These are phyloP conservation scores for Troides helena DNA, from an alignment of 2,888 invertebrate genomes.

Conservation along the genomic window DNA sequence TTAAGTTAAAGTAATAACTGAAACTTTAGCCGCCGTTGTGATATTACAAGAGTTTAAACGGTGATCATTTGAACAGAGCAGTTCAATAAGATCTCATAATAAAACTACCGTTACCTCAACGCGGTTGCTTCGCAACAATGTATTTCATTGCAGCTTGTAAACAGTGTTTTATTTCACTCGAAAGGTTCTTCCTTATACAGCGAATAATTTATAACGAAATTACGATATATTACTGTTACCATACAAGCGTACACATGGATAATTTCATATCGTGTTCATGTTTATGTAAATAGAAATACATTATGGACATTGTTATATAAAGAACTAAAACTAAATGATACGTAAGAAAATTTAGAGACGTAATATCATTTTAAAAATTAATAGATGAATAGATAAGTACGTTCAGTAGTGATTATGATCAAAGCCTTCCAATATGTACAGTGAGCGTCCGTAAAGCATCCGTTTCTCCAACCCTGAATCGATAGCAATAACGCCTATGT, in stretches of 20 bases:
- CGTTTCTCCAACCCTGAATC: not conserved
- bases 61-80: slow-evolving; percentile 2
- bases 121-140: slow-evolving; percentile 22
- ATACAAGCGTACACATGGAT: not conserved
- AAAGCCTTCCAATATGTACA: not conserved
- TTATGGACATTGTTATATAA: not conserved
- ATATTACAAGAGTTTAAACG: slow-evolving; percentile 5
- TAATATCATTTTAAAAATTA: not conserved
- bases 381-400: not conserved
- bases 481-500: slow-evolving; percentile 35
- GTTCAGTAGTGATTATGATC: not conserved
- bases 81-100: slow-evolving; percentile 19
- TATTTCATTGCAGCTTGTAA: slow-evolving; percentile 16
- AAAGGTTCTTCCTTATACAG: slow-evolving; percentile 18
- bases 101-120: slow-evolving; percentile 19
- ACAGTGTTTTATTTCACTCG: slow-evolving; percentile 21
- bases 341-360: not conserved
- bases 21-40: not conserved
- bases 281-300: not conserved
- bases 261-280: not conserved
- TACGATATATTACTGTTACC: slow-evolving; percentile 34
- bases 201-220: slow-evolving; percentile 15
- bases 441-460: slow-evolving; percentile 3
- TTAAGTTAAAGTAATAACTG: not conserved
- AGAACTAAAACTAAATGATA: not conserved